Evolutionary conservation across 2,797 vertebrate species (phyloP).

Genomic region (Poecile montanus): DNA sequence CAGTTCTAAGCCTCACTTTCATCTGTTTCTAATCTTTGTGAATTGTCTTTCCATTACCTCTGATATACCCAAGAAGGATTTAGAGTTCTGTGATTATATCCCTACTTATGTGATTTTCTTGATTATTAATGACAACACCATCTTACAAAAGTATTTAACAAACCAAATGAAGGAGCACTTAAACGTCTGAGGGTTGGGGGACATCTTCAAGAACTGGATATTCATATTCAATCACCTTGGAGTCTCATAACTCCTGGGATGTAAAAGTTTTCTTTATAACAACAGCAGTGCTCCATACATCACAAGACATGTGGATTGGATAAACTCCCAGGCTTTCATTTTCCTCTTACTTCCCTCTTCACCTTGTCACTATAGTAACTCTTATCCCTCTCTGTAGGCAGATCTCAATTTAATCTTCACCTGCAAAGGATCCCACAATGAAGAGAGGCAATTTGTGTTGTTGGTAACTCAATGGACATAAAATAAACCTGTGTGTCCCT

Average conservation of each 20-base stretch:
- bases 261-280: background rate
- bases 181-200: background rate
- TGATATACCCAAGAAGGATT: background rate
- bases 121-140: background rate
- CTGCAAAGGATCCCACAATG: background rate
- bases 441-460: background rate
- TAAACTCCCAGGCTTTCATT: background rate
- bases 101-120: background rate
- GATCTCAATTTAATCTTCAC: background rate
- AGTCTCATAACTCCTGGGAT: background rate
- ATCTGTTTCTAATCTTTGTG: background rate
- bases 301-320: background rate
- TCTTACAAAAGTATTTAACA: background rate
- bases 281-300: background rate
- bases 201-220: background rate
- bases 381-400: background rate
- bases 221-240: background rate
- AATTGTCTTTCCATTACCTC: background rate
- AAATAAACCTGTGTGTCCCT: background rate
- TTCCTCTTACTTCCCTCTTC: background rate
- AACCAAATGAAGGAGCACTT: background rate
- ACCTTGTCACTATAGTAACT: background rate
- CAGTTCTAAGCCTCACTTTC: background rate
- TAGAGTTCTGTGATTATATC: background rate
- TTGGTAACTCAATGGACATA: background rate